Conservation (phyloP, 2,797 vertebrate genomes). For the Pseudochirops cupreus region DNA sequence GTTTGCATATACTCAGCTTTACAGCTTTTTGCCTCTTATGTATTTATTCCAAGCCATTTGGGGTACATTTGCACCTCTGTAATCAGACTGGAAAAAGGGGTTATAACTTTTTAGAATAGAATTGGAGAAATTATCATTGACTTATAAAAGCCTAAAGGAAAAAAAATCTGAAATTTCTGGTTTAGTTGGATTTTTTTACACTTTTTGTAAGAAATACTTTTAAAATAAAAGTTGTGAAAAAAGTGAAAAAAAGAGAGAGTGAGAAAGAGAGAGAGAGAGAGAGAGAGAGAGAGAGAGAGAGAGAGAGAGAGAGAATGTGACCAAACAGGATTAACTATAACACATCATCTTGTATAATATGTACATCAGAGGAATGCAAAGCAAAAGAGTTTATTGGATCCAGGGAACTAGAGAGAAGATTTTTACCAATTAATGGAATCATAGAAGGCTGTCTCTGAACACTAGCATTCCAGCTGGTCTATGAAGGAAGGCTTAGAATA, state of each 20-base stretch:
- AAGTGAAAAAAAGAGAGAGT: too few relatives aligned
- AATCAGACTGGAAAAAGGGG: conserved; percentile 81
- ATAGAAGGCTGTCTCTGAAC: background rate
- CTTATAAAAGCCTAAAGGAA: conserved; percentile 75
- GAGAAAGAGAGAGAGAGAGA: too few relatives aligned
- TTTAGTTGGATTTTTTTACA: conserved; percentile 89
- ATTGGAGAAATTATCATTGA: conserved; percentile 65
- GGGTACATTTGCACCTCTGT: conserved; percentile 84
- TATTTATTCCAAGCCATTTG: conserved; percentile 84
- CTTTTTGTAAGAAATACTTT: conserved; percentile 90
- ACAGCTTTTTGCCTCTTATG: conserved; percentile 85
- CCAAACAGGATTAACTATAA: background rate
- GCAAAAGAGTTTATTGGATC: background rate
- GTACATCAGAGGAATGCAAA: background rate
- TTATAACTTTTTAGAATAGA: conserved; percentile 62
- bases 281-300: too few relatives aligned
- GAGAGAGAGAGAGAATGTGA: background rate
- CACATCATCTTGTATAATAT: background rate
- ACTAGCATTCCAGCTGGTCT: background rate
- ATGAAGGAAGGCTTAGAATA: background rate
- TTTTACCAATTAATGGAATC: background rate
- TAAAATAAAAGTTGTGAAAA: conserved; percentile 87
- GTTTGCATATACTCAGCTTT: conserved; percentile 86
- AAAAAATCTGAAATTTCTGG: conserved; percentile 82
- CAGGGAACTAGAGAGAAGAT: background rate